Evolutionary conservation across 2,113 vertebrate species (phyloP), one percentile per base, ranked within the genome.

Genomic region (Cacatua alba): DNA sequence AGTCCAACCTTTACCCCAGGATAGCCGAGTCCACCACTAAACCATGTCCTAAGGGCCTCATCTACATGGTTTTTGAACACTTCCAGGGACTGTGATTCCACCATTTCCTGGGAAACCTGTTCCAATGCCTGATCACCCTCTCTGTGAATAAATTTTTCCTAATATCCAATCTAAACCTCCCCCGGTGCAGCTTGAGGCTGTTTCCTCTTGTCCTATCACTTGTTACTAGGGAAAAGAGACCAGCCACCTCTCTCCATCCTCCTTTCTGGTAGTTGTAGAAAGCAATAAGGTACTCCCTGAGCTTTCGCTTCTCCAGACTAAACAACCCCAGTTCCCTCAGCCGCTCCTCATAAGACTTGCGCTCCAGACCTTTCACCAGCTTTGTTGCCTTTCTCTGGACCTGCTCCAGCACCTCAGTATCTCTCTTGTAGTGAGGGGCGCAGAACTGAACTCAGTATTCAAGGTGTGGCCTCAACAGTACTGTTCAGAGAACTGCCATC

Each of bases 401-500:
- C 57, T 59, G 20, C 20, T n/a, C 33, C 57, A 23, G 33, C 57
- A n/a, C 15, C 33, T 59, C 57, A 59, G 20, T 59, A 59, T n/a
- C 57, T 59, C 33, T 59, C 33, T 59, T n/a, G 33, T 14, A 59
- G 20, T n/a, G 57, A n/a, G 57, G 9, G 20, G 13, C 9, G 6
- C 55, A 59, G 55, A 59, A 59, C 20, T n/a, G 33, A 59, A n/a
- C 20, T 23, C 55, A 59, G 13, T 59, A 14, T 59, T 59, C 55
- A n/a, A 59, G 55, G 33, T 14, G 13, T 59, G 33, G 33, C 57
- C 57, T n/a, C 20, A 59, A 59, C 57, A 59, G 57, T 15, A n/a
- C 33, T 7, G 33, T 23, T 63, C 13, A 25, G 31, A 55, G 15
- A 21, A 18, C n/a, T 74, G 35, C 28, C 1, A 0, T 13, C 5